Evolutionary conservation across 2,888 invertebrate genomes (phyloP).

Genomic region (Lasioglossum marginatum): DNA sequence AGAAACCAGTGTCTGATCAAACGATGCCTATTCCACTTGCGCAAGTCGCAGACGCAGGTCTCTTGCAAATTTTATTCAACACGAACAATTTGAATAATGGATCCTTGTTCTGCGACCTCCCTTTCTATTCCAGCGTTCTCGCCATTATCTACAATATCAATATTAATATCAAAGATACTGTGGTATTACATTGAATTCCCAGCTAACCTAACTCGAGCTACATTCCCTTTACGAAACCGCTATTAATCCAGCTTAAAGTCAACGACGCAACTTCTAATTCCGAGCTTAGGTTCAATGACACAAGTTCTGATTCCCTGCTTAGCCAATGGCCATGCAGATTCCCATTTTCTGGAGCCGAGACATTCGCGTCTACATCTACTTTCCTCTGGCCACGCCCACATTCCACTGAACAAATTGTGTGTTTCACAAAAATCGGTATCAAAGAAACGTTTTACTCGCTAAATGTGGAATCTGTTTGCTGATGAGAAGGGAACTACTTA

Average conservation of each 20-base stretch:
- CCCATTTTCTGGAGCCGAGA: neutral
- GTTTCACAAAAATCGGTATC: no score
- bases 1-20: neutral
- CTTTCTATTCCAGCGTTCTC: neutral
- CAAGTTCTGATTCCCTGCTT: neutral
- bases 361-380: neutral
- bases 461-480: no score
- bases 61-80: neutral
- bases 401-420: neutral
- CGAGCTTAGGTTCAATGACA: neutral
- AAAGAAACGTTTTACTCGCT: no score
- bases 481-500: no score
- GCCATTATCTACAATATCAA: neutral
- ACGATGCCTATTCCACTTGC: neutral
- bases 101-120: neutral
- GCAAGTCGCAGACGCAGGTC: neutral
- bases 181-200: neutral
- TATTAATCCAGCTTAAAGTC: neutral
- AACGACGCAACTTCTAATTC: conserved; percentile 7
- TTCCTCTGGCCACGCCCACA: neutral
- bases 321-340: neutral
- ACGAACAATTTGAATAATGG: neutral
- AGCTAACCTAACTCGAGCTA: neutral
- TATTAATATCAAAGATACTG: neutral
- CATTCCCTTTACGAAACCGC: neutral